phyloP scores from a whole-genome alignment of 2,113 vertebrate species.

The Tupaia tana region DNA sequence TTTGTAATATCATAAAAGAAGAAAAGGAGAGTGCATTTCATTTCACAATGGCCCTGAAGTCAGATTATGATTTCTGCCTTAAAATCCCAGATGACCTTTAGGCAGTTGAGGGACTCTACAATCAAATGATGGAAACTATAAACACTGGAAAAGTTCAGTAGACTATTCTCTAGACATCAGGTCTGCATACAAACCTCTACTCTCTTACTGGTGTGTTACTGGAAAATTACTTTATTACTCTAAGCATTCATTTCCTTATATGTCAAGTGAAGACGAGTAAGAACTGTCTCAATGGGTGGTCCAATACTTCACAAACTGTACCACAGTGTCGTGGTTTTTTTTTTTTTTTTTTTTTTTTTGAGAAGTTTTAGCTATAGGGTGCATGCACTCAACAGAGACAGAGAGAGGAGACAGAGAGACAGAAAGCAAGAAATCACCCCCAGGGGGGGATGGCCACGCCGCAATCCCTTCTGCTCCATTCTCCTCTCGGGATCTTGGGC shows the following conservation, averaged over 20 bases:
- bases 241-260: neutral
- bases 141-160: neutral
- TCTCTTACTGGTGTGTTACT: neutral
- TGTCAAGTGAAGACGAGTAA: neutral
- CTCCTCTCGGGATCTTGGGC: no score
- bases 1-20: neutral
- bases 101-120: neutral
- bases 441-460: no score
- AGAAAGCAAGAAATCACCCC: no score
- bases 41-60: neutral
- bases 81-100: neutral
- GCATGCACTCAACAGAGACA: no score
- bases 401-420: no score
- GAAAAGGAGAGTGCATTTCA: no score
- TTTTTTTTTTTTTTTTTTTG: no score
- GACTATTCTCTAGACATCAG: neutral
- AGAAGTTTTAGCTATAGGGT: no score
- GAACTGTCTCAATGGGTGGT: neutral
- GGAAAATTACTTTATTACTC: neutral
- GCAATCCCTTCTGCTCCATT: no score
- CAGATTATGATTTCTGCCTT: neutral
- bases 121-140: neutral
- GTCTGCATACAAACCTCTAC: neutral
- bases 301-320: neutral
- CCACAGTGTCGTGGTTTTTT: neutral